These are phyloP conservation scores for Chaenogobius annularis DNA, from an alignment of 2,113 vertebrate species.

Conservation along the genomic window DNA sequence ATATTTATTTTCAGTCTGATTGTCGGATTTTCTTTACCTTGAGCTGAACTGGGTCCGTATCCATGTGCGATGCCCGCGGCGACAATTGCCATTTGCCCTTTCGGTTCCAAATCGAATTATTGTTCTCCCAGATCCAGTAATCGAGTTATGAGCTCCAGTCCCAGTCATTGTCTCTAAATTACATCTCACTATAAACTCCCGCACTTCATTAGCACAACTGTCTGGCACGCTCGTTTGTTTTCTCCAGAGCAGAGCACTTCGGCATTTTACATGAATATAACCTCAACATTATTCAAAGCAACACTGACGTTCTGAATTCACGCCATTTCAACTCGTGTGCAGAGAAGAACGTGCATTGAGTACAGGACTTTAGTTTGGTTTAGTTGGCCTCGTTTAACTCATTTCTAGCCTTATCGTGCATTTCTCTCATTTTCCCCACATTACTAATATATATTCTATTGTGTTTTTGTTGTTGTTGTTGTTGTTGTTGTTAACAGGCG, in stretches of 20 bases:
- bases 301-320: too few species aligned
- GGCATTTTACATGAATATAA: neutral
- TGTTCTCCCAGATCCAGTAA: neutral
- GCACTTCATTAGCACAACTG: neutral
- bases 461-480: neutral
- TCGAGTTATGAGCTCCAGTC: neutral
- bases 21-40: too few species aligned
- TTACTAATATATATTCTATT: neutral
- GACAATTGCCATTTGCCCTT: neutral
- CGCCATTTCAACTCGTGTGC: too few species aligned
- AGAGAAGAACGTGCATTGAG: too few species aligned
- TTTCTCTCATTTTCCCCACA: too few species aligned
- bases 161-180: neutral
- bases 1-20: too few species aligned
- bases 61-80: too few species aligned
- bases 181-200: neutral
- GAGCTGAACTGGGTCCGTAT: too few species aligned
- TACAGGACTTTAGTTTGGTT: too few species aligned
- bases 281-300: too few species aligned
- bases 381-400: neutral
- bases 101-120: neutral
- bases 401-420: neutral
- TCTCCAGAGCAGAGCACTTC: neutral
- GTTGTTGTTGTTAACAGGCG: neutral
- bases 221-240: neutral